phyloP scores from a whole-genome alignment of 2,797 vertebrate species.

The Limnodromus scolopaceus region DNA sequence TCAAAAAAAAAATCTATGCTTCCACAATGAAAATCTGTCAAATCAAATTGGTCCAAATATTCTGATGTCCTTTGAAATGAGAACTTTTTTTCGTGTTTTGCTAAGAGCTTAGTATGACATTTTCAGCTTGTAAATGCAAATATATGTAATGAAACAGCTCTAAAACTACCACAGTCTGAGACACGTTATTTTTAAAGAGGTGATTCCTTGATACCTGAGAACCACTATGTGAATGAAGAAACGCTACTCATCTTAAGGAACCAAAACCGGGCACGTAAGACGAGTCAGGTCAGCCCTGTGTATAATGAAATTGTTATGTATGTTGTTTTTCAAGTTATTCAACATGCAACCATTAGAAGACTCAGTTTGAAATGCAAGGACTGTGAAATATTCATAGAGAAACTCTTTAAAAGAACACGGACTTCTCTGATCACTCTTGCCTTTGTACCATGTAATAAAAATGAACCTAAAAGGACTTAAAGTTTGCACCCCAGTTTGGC shows the following conservation, averaged over 20 bases:
- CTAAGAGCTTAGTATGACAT: background rate
- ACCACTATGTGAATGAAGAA: background rate
- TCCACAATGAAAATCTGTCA: background rate
- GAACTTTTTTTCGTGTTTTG: background rate
- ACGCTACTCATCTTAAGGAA: background rate
- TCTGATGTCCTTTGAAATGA: background rate
- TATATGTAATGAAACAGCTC: background rate
- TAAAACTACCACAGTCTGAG: background rate
- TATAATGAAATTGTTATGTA: background rate
- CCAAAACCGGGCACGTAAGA: rapidly evolving
- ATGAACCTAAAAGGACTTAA: background rate
- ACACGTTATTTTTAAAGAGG: background rate
- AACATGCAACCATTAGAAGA: background rate
- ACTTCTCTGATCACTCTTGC: background rate
- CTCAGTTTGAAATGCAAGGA: background rate
- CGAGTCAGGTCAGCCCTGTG: rapidly evolving
- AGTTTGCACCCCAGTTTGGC: background rate
- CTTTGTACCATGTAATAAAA: background rate
- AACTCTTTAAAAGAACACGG: background rate
- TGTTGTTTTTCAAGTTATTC: background rate
- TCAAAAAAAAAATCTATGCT: background rate
- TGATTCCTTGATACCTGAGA: background rate
- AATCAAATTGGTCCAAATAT: background rate
- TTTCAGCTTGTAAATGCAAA: background rate
- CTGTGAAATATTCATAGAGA: background rate